These are phyloP conservation scores for Phoxinus phoxinus DNA, from an alignment of 2,113 vertebrate species.

Conservation along the genomic window DNA sequence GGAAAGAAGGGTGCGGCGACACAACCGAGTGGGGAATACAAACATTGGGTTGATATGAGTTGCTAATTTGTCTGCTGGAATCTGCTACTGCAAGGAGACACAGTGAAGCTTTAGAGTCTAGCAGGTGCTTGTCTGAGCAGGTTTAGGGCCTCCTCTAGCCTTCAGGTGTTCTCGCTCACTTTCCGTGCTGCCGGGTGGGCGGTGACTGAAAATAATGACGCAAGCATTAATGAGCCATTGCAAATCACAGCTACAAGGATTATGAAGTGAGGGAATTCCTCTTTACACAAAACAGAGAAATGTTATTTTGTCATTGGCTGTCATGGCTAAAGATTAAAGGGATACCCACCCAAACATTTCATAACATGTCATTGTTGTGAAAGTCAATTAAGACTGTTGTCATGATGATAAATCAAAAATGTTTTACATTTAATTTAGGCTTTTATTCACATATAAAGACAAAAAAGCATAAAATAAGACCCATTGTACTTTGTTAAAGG, in stretches of 20 bases:
- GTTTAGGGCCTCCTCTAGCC: slow-evolving; percentile 73
- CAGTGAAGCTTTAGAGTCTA: slow-evolving; percentile 67
- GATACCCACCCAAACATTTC: slow-evolving; percentile 2
- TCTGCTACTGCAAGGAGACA: slow-evolving; percentile 69
- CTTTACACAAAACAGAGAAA: slow-evolving; percentile 56
- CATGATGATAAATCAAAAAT: background rate
- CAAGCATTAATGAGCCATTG: slow-evolving; percentile 64
- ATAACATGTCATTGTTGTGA: background rate
- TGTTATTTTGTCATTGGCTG: slow-evolving; percentile 20
- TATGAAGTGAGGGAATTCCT: slow-evolving; percentile 72
- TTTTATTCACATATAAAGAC: background rate
- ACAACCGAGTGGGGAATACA: slow-evolving; percentile 65
- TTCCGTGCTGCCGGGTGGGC: slow-evolving; percentile 42
- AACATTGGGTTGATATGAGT: slow-evolving; percentile 64
- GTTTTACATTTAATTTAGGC: background rate
- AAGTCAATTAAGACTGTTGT: background rate
- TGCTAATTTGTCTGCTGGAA: slow-evolving; percentile 61
- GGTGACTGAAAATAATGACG: slow-evolving; percentile 55
- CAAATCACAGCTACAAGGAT: slow-evolving; percentile 68
- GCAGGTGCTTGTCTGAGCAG: slow-evolving; percentile 75
- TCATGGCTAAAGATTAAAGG: slow-evolving; percentile 27
- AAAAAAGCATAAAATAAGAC: background rate
- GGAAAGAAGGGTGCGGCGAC: slow-evolving; percentile 39
- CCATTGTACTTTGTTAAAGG: no score
- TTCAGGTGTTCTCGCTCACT: slow-evolving; percentile 35